Evolutionary conservation across 2,888 invertebrate genomes (phyloP).

Genomic region (Lasioglossum figueresi): DNA sequence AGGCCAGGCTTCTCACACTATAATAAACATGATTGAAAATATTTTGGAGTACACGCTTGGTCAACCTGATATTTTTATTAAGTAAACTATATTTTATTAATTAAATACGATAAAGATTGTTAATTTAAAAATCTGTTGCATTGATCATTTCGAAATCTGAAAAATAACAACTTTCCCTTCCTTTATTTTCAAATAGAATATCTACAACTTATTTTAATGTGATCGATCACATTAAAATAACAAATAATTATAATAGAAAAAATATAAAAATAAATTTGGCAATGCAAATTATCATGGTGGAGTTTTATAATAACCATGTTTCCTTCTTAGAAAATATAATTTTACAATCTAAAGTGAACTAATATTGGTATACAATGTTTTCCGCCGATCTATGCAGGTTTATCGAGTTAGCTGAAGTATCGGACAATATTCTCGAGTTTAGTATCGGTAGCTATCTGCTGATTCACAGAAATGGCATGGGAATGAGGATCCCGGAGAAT

Average conservation of each 20-base stretch:
- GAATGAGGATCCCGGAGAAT: constrained; percentile 48
- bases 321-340: not conserved
- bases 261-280: not conserved
- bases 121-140: too few species aligned
- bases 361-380: not conserved
- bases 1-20: constrained; percentile 28
- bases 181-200: not conserved
- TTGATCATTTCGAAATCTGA: too few species aligned
- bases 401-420: constrained; percentile 14
- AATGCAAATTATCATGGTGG: not conserved
- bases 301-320: not conserved
- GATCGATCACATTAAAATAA: too few species aligned
- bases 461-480: constrained; percentile 54
- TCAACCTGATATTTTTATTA: not conserved
- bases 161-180: not conserved
- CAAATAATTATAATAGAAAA: too few species aligned
- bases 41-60: not conserved
- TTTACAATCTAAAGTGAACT: not conserved
- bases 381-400: not conserved
- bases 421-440: constrained; percentile 27
- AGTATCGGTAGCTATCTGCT: constrained; percentile 16
- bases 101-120: not conserved
- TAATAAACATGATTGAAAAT: not conserved
- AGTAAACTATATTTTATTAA: not conserved
- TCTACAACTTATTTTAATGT: not conserved